phyloP scores from a whole-genome alignment of 2,888 invertebrate species.

The Drosophila cracens region DNA sequence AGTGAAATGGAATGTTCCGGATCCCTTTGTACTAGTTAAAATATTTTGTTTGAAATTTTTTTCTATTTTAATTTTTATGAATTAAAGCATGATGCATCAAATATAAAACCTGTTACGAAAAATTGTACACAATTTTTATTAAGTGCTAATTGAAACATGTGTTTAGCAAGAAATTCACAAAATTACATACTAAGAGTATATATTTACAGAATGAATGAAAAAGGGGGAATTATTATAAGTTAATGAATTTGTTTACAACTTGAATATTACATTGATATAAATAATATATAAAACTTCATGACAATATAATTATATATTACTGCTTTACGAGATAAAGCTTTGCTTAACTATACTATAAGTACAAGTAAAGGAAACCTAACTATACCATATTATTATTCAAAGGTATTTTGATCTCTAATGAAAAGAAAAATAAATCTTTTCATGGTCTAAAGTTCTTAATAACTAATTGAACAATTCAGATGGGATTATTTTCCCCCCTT shows the following conservation, averaged over 20 bases:
- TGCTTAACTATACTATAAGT: neutral
- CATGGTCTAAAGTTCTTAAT: neutral
- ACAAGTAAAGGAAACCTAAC: too few relatives aligned
- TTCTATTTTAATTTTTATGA: neutral
- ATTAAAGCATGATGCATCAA: constrained; percentile 9
- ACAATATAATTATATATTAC: neutral
- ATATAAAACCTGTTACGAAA: neutral
- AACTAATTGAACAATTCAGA: constrained; percentile 2
- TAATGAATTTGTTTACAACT: neutral
- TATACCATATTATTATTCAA: neutral
- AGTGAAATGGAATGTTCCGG: constrained; percentile 17
- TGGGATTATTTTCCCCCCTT: neutral
- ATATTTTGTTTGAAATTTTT: constrained; percentile 16
- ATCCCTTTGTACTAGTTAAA: constrained; percentile 14
- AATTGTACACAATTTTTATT: neutral
- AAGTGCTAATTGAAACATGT: neutral
- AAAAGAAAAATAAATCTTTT: neutral
- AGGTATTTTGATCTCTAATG: neutral
- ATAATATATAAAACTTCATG: neutral
- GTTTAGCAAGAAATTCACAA: neutral
- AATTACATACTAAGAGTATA: neutral
- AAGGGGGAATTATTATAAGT: neutral
- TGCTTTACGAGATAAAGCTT: neutral
- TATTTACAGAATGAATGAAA: neutral
- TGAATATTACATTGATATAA: neutral